These are phyloP conservation scores for Danio kyathit DNA, from an alignment of 2,797 vertebrate species.

Conservation along the genomic window DNA sequence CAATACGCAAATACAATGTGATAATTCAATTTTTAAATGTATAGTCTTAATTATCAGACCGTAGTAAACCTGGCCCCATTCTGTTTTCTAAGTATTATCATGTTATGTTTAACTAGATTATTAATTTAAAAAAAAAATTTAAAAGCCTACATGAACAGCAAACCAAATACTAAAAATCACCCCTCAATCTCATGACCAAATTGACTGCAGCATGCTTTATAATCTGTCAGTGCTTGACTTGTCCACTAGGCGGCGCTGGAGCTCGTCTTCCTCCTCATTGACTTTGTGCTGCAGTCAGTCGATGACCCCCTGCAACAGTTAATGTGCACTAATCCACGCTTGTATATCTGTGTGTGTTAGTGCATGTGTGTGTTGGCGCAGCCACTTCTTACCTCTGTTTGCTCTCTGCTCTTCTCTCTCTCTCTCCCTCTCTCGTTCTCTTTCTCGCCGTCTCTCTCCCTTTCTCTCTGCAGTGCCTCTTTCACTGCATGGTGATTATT, in stretches of 20 bases:
- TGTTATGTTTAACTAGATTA: not conserved
- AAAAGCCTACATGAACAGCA: not conserved
- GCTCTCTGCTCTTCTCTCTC: conserved; percentile 52
- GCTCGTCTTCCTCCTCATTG: not conserved
- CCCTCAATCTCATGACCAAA: not conserved
- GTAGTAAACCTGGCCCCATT: not conserved
- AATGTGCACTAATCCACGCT: conserved; percentile 76
- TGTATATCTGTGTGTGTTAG: conserved; percentile 40
- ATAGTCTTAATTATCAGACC: not conserved
- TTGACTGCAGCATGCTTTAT: not conserved
- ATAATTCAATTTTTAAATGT: not conserved
- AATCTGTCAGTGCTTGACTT: conserved; percentile 39
- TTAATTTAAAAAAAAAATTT: not conserved
- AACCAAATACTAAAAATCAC: too few relatives aligned
- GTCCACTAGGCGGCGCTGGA: conserved; percentile 47
- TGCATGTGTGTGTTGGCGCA: conserved; percentile 43
- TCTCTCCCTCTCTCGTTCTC: conserved; percentile 61
- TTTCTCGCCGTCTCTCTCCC: conserved; percentile 52
- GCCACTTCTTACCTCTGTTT: conserved; percentile 36
- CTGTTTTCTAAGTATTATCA: not conserved
- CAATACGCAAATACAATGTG: not conserved
- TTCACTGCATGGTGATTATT: conserved; percentile 81
- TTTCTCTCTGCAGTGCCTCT: conserved; percentile 74
- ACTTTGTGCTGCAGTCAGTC: conserved; percentile 57
- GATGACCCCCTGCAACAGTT: conserved; percentile 82